These are phyloP conservation scores for Lycodopsis pacificus DNA, from an alignment of 2,797 vertebrate genomes.

Conservation along the genomic window DNA sequence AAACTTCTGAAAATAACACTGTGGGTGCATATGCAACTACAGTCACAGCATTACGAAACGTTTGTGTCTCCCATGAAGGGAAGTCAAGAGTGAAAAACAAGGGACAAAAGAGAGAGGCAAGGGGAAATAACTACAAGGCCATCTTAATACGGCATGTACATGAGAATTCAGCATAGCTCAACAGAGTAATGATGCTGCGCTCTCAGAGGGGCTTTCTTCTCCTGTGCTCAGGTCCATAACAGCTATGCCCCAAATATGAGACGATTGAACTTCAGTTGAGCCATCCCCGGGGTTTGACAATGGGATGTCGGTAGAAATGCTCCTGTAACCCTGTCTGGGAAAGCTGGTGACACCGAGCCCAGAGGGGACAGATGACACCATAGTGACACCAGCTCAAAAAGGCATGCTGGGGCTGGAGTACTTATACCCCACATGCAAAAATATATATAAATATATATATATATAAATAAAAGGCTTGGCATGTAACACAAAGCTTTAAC, in stretches of 20 bases:
- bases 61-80: neutral
- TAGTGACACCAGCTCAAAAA: slow-evolving; percentile 27
- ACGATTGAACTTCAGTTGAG: slow-evolving; percentile 36
- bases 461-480: neutral
- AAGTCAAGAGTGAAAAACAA: neutral
- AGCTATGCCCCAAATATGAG: slow-evolving; percentile 38
- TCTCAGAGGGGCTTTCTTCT: slow-evolving; percentile 17
- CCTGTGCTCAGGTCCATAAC: slow-evolving; percentile 21
- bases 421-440: slow-evolving; percentile 38
- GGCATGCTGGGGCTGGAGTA: slow-evolving; percentile 13
- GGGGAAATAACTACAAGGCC: neutral
- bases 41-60: neutral
- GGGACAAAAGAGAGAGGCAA: neutral
- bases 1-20: neutral
- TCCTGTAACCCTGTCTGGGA: slow-evolving; percentile 39
- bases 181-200: slow-evolving; percentile 43
- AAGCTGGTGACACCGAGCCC: slow-evolving; percentile 44
- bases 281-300: slow-evolving; percentile 42
- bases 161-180: slow-evolving; percentile 26
- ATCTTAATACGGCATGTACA: neutral
- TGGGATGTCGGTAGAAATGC: slow-evolving; percentile 29
- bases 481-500: neutral
- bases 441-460: no score
- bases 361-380: slow-evolving; percentile 47
- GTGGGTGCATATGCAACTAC: neutral